phyloP scores from a whole-genome alignment of 2,888 invertebrate genomes.

The Mesorhabditis belari region DNA sequence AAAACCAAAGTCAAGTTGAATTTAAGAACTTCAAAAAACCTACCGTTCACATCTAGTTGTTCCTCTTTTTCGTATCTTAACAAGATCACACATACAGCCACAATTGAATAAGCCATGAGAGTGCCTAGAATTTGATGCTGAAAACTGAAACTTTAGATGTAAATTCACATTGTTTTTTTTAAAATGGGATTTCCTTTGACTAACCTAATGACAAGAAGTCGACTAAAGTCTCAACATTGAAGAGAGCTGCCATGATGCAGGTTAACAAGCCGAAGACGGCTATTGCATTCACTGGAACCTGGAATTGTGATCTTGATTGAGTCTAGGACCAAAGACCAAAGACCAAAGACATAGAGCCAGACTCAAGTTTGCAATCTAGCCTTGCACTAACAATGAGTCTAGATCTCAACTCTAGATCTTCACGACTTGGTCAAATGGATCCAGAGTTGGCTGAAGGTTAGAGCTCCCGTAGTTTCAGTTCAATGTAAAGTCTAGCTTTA shows the following conservation, averaged over 20 bases:
- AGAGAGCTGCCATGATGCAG: conserved; percentile 45
- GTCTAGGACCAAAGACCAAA: no score
- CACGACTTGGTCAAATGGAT: no score
- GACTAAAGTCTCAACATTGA: conserved; percentile 52
- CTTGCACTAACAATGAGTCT: no score
- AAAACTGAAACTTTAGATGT: no score
- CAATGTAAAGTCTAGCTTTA: no score
- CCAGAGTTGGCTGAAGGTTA: no score
- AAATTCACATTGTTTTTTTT: no score
- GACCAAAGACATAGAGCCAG: no score
- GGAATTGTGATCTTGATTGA: background rate
- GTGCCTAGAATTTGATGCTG: conserved; percentile 11
- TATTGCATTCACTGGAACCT: conserved; percentile 35
- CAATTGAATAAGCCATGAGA: conserved; percentile 18
- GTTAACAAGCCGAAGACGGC: conserved; percentile 18
- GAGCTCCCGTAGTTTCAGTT: no score
- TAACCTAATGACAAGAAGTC: conserved; percentile 1
- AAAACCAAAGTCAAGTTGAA: no score
- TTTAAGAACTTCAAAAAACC: background rate
- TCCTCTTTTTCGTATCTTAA: conserved; percentile 3
- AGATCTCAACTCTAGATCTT: no score
- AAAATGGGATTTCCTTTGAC: no score
- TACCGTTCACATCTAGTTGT: background rate
- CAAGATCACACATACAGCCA: conserved; percentile 13
- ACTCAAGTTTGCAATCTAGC: background rate